Conservation (phyloP, 2,888 invertebrate genomes). For the Melinaea menophilus region DNA sequence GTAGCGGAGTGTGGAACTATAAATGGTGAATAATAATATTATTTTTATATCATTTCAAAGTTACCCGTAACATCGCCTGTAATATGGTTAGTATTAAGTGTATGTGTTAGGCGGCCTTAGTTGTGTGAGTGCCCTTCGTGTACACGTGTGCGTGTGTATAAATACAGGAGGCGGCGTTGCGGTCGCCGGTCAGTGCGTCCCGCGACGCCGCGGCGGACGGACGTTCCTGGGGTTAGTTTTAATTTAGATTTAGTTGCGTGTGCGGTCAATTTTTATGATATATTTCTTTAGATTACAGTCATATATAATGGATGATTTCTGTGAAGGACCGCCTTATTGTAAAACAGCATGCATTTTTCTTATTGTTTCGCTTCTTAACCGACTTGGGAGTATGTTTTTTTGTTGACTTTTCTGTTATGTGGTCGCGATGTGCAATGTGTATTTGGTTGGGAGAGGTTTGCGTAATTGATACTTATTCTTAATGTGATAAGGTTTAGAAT, state of each 20-base stretch:
- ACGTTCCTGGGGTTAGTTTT: slow-evolving; percentile 7
- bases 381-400: neutral
- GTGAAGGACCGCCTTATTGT: neutral
- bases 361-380: slow-evolving; percentile 14
- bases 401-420: slow-evolving; percentile 1
- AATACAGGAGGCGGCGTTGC: slow-evolving; percentile 8
- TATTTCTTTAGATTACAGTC: neutral
- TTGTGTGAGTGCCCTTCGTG: slow-evolving; percentile 25
- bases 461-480: neutral
- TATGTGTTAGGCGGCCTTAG: slow-evolving; percentile 29
- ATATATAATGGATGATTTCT: neutral
- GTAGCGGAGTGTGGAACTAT: slow-evolving; percentile 2
- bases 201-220: slow-evolving; percentile 7
- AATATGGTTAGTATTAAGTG: slow-evolving; percentile 12
- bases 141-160: slow-evolving; percentile 17
- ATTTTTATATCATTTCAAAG: slow-evolving; percentile 21
- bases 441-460: slow-evolving; percentile 3
- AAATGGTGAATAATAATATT: slow-evolving; percentile 8
- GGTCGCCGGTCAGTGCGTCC: slow-evolving; percentile 14
- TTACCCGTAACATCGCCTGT: slow-evolving; percentile 23
- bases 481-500: no score
- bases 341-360: slow-evolving; percentile 16
- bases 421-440: slow-evolving; percentile 15
- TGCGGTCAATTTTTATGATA: slow-evolving; percentile 8
- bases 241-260: slow-evolving; percentile 2